Evolutionary conservation across 2,797 vertebrate genomes (phyloP).

Genomic region (Melanotaenia maccullochi): DNA sequence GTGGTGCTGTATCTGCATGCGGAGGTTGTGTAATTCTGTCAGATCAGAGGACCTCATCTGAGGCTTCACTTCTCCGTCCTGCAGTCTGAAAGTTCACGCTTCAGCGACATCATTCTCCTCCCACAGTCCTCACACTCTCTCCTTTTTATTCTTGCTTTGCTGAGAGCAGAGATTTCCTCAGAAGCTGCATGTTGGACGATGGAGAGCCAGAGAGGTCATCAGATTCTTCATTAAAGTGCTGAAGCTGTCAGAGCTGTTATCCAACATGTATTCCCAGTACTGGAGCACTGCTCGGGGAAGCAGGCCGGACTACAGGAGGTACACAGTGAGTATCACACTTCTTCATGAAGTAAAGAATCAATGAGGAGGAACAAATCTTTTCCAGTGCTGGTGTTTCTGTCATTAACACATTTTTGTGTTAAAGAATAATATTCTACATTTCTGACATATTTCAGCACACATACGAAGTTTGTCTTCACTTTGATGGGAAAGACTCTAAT

Average conservation of each 20-base stretch:
- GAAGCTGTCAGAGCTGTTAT: neutral
- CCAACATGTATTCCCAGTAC: conserved; percentile 68
- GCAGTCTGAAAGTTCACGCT: conserved; percentile 46
- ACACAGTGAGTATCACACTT: conserved; percentile 76
- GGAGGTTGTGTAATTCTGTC: conserved; percentile 34
- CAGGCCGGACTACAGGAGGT: conserved; percentile 72
- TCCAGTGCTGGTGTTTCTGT: too few relatives aligned
- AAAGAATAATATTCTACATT: too few relatives aligned
- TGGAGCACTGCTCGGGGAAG: conserved; percentile 56
- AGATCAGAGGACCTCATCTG: conserved; percentile 27
- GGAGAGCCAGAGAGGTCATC: conserved; percentile 4
- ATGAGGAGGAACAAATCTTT: too few relatives aligned
- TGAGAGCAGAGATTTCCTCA: conserved; percentile 6
- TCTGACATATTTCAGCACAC: too few relatives aligned
- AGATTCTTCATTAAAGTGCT: neutral
- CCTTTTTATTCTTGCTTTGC: neutral
- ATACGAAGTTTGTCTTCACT: too few relatives aligned
- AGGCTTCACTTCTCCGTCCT: conserved; percentile 19
- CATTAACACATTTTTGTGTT: too few relatives aligned
- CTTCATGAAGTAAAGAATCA: too few relatives aligned
- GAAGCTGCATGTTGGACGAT: neutral
- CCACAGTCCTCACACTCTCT: neutral
- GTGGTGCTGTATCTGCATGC: neutral
- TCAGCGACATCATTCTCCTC: conserved; percentile 34
- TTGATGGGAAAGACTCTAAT: too few relatives aligned